These are phyloP conservation scores for Apodemus sylvaticus DNA, from an alignment of 2,113 vertebrate species.

Conservation along the genomic window DNA sequence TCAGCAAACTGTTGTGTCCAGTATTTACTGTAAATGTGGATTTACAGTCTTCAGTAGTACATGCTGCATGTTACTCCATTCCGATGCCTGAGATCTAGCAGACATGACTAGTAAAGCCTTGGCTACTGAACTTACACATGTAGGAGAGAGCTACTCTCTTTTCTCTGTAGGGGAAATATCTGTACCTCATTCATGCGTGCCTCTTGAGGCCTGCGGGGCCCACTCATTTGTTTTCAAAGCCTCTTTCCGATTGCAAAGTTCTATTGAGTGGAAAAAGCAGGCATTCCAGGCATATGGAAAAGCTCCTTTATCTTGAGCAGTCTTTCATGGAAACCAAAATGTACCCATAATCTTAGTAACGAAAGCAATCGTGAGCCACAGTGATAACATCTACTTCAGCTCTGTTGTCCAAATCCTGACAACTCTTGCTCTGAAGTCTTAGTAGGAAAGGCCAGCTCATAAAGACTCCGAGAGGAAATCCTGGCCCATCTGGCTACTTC, in stretches of 20 bases:
- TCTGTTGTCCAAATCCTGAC: slow-evolving; percentile 62
- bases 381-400: slow-evolving; percentile 53
- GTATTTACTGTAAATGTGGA: too few species aligned
- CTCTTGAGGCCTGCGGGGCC: background rate
- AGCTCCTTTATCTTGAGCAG: background rate
- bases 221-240: slow-evolving; percentile 18
- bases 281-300: slow-evolving; percentile 35
- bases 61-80: background rate
- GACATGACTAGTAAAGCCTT: slow-evolving; percentile 29
- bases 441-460: slow-evolving; percentile 66
- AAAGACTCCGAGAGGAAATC: slow-evolving; percentile 59
- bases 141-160: background rate
- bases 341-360: background rate
- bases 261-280: slow-evolving; percentile 51
- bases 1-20: background rate
- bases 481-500: slow-evolving; percentile 61
- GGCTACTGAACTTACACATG: background rate
- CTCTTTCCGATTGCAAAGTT: background rate
- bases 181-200: background rate
- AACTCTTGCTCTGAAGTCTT: slow-evolving; percentile 65
- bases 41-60: background rate
- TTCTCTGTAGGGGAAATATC: background rate
- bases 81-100: slow-evolving; percentile 9
- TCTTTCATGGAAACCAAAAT: slow-evolving; percentile 65
- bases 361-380: background rate